These are phyloP conservation scores for Heliconius cydno DNA, from an alignment of 2,888 invertebrate species.

Conservation along the genomic window DNA sequence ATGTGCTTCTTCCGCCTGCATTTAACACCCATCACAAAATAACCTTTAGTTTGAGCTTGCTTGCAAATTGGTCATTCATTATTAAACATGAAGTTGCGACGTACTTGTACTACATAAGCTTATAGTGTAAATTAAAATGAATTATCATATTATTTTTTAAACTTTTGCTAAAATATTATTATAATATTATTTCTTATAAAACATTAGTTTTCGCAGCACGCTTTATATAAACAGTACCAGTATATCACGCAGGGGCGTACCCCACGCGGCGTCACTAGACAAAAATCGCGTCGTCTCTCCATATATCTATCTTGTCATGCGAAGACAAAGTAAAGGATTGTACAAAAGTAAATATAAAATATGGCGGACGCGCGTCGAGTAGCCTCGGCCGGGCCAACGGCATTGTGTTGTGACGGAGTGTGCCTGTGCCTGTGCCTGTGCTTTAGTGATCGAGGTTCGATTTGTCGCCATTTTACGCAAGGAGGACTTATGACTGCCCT, in stretches of 20 bases:
- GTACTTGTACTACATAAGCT: not conserved
- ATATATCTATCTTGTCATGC: conserved; percentile 75
- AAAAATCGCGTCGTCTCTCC: conserved; percentile 76
- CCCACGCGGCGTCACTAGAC: conserved; percentile 78
- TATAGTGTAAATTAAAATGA: conserved; percentile 7
- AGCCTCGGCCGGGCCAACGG: conserved; percentile 68
- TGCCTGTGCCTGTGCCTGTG: conserved; percentile 27
- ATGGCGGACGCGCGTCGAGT: conserved; percentile 69
- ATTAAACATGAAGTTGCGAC: conserved; percentile 10
- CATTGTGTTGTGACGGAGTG: conserved; percentile 50
- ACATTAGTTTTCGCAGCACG: conserved; percentile 20
- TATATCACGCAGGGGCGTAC: conserved; percentile 61
- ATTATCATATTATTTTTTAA: not conserved
- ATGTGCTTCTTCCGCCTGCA: conserved; percentile 70
- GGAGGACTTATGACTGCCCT: conserved; percentile 74
- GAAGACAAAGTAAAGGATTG: conserved; percentile 74
- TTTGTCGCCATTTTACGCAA: conserved; percentile 77
- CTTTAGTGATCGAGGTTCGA: conserved; percentile 66
- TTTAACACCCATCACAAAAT: conserved; percentile 50
- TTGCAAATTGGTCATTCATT: conserved; percentile 45
- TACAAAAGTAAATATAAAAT: conserved; percentile 77
- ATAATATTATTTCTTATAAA: not conserved
- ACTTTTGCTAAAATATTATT: not conserved
- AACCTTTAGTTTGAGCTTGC: conserved; percentile 48
- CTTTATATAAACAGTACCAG: conserved; percentile 46